phyloP scores from a whole-genome alignment of 2,113 vertebrate genomes.

The Alethe castanea region DNA sequence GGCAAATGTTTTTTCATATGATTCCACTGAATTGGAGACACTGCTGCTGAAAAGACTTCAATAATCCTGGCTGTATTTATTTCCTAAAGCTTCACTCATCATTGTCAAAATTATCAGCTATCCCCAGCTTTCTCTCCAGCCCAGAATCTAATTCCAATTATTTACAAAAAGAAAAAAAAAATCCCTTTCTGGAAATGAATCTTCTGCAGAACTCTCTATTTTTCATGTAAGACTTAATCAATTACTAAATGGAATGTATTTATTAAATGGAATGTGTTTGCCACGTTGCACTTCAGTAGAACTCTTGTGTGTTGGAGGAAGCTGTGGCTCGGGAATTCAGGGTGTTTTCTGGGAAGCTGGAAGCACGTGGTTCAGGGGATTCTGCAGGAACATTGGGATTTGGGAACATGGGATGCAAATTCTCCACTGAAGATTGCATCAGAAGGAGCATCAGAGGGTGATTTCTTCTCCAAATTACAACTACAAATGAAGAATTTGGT shows the following conservation, averaged over 20 bases:
- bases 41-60: slow-evolving; percentile 39
- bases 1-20: slow-evolving; percentile 57
- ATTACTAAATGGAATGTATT: slow-evolving; percentile 37
- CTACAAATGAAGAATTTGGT: not conserved
- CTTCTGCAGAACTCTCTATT: slow-evolving; percentile 14
- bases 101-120: slow-evolving; percentile 63
- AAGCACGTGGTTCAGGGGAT: accelerated
- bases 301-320: not conserved
- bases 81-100: slow-evolving; percentile 64
- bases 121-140: slow-evolving; percentile 17
- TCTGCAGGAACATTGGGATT: not conserved
- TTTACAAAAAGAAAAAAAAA: not conserved
- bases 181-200: slow-evolving; percentile 32
- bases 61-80: slow-evolving; percentile 64
- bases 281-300: not conserved
- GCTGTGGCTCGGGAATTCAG: not conserved
- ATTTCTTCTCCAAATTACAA: not conserved
- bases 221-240: slow-evolving; percentile 51
- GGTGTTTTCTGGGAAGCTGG: not conserved
- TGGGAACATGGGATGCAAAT: not conserved
- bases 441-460: accelerated
- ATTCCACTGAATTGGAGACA: slow-evolving; percentile 36
- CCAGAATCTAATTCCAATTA: slow-evolving; percentile 50
- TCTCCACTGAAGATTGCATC: accelerated
- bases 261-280: not conserved